Conservation (phyloP, 2,797 vertebrate genomes). For the Sparus aurata region DNA sequence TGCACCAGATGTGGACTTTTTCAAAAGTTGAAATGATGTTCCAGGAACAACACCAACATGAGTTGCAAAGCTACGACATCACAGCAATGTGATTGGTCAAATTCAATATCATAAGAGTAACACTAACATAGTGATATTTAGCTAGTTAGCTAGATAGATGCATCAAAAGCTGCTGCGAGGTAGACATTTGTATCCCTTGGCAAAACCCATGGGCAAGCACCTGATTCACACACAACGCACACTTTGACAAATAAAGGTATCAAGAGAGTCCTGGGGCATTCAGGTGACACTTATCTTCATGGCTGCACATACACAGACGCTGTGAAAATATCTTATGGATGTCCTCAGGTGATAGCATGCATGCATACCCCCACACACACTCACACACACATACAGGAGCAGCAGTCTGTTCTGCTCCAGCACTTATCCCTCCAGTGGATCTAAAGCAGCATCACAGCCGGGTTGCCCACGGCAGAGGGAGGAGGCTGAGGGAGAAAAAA, state of each 20-base stretch:
- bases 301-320: background rate
- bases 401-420: conserved; percentile 45
- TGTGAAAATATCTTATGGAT: conserved; percentile 34
- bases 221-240: conserved; percentile 51
- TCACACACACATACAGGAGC: background rate
- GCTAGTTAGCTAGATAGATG: background rate
- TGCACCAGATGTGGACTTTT: too few species aligned
- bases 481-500: conserved; percentile 43
- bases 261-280: conserved; percentile 45
- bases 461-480: conserved; percentile 45
- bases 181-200: conserved; percentile 24
- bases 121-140: background rate
- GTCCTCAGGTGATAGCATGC: conserved; percentile 40
- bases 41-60: too few species aligned
- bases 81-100: too few species aligned
- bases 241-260: conserved; percentile 28
- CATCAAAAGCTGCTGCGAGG: conserved; percentile 31
- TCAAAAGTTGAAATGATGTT: too few species aligned
- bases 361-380: conserved; percentile 1
- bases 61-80: too few species aligned
- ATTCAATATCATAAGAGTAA: too few species aligned
- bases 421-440: conserved; percentile 46
- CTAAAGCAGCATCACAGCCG: conserved; percentile 54
- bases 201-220: conserved; percentile 46
- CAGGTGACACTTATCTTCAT: conserved; percentile 44